Evolutionary conservation across 2,113 vertebrate species (phyloP).

Genomic region (Eublepharis macularius): DNA sequence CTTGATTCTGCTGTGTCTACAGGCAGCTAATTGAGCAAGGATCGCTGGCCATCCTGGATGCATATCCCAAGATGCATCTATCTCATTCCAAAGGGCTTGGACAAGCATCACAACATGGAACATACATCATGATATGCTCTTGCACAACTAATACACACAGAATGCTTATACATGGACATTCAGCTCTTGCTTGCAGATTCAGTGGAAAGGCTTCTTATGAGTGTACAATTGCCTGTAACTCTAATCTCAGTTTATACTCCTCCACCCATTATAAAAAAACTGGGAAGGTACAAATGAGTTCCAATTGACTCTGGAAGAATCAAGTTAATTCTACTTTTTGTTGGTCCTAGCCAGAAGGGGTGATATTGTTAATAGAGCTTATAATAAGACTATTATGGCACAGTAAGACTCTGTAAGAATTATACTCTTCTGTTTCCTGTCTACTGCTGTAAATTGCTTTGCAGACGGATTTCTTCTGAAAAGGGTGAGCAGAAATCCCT

Average conservation of each 20-base stretch:
- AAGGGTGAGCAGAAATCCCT: not conserved
- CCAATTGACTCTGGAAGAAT: not conserved
- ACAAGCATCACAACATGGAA: not conserved
- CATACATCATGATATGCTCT: not conserved
- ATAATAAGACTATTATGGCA: not conserved
- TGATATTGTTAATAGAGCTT: not conserved
- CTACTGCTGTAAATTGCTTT: not conserved
- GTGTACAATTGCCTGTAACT: not conserved
- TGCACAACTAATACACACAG: not conserved
- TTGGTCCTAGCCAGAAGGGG: constrained; percentile 37
- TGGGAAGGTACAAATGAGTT: not conserved
- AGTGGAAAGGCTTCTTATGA: not conserved
- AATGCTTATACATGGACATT: not conserved
- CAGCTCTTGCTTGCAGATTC: not conserved
- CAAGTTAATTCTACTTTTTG: constrained; percentile 25
- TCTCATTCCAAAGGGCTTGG: not conserved
- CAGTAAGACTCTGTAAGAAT: not conserved
- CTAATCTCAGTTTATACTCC: not conserved
- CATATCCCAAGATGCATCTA: not conserved
- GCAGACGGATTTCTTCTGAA: constrained; percentile 18
- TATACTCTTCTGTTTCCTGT: not conserved
- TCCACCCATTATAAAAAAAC: not conserved
- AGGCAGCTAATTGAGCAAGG: not conserved
- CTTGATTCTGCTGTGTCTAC: not conserved
- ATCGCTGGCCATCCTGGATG: not conserved